Evolutionary conservation across 2,797 vertebrate species (phyloP).

Genomic region (Mycteria americana): DNA sequence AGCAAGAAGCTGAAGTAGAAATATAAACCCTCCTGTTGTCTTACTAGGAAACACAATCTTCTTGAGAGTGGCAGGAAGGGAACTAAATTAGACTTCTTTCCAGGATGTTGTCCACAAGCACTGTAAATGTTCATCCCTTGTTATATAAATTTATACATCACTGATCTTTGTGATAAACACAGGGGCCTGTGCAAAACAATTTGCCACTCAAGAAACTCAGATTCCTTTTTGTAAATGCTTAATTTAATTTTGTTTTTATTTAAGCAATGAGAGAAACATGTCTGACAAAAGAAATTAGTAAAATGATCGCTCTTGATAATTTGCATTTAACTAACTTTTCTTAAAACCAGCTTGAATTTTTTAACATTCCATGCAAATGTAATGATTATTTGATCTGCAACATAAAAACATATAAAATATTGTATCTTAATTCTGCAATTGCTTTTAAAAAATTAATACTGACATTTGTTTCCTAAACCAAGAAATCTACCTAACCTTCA

Average conservation of each 20-base stretch:
- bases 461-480: accelerated
- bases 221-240: not conserved
- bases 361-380: not conserved
- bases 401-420: not conserved
- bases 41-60: not conserved
- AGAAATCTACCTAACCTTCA: not conserved
- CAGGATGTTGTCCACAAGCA: not conserved
- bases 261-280: not conserved
- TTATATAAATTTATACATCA: not conserved
- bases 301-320: not conserved
- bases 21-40: not conserved
- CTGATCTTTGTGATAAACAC: not conserved
- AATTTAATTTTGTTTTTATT: not conserved
- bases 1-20: not conserved
- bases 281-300: not conserved
- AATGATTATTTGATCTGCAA: not conserved
- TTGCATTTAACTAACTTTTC: not conserved
- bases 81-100: not conserved
- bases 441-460: not conserved
- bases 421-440: not conserved
- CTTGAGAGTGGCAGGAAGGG: not conserved
- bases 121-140: not conserved
- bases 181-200: not conserved
- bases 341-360: not conserved
- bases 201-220: not conserved